Base-by-base conservation (phyloP, 1,140 invertebrate genomes). In the Harlomillsia oculata region DNA sequence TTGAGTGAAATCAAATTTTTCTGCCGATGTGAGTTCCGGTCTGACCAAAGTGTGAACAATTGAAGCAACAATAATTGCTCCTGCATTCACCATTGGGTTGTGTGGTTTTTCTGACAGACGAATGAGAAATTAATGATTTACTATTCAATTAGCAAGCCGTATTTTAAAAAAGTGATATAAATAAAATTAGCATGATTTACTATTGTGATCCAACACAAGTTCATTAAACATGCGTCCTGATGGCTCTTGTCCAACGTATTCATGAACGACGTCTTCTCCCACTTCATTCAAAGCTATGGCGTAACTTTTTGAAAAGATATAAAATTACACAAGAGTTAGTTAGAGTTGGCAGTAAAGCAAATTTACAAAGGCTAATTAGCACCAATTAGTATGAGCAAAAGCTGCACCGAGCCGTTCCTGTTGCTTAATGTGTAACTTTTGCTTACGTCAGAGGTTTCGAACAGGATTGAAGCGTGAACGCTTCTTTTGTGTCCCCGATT, bases 41-140 rank as follows among this genome's bases (percentile, higher is more conserved):
- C 85, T 82, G 21, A 90, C 80, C 45, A 93, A 69, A 1, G 81
- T 80, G 66, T 93, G 89, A 36, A 98, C 70, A 21, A 97, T 73
- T 3, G 91, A 87, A 66, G 89, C 92, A 2, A 93, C 78, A 32
- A 97, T 74, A 65, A 97, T 96, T 20, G 94, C 92, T 13, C 94
- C 94, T 16, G 93, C 87, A 73, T 97, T 97, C 26, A 97, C 92
- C 91, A 97, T 93, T 1, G 94, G 94, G 76, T 97, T 97, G 71
- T 98, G 94, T 1, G 94, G 94, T 73, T 93, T 94, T 74, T 93
- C 91, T 95, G 13, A n/a, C 26, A 29, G 34, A 37, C 16, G 23
- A 51, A 21, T 72, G 39, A 69, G 64, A 54, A 30, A 53, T 36
- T 36, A 18, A 32, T 32, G 52, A 60, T 40, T 54, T 39, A 16